Evolutionary conservation across 2,888 invertebrate genomes (phyloP), one percentile per base, ranked within the genome.

Genomic region (Eupithecia vulgata): DNA sequence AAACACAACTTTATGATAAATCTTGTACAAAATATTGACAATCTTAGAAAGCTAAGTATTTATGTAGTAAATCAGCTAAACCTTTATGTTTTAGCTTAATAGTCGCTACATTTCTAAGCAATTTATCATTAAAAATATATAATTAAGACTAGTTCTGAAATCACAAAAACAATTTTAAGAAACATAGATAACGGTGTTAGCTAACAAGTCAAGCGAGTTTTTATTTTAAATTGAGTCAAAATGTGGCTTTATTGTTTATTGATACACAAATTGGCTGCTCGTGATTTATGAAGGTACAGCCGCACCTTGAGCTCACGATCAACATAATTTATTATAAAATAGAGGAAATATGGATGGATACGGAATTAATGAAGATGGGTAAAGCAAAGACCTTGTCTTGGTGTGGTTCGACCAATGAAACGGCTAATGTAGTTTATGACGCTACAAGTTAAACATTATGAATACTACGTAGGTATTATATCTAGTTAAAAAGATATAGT

Each of bases 121-220:
- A 21, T 57, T 12, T 21, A 52, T 52, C 52, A 52, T 52, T 52
- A 21, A 21, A 57, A 57, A 25, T 57, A 25, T n/a, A 52, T 48
- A 48, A 48, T 52, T 10, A 48, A 48, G 52, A 52, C 21, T 12
- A 52, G 21, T 48, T 52, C 52, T 12, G 52, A 57, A 57, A 57
- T 25, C 25, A 57, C 12, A 57, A 64, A 21, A 64, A 65, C 25
- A 42, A 40, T 65, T 65, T 42, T 17, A 45, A 57, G 68, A 77
- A 75, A 70, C 68, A 71, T 67, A 67, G 74, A 68, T 76, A 82
- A 84, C 81, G 78, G 80, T 80, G 81, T 37, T 72, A 71, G 25
- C 25, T 25, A 21, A 84, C 82, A 74, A 78, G 80, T 81, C 78
- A 80, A 78, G 72, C 74, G 35, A 81, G 79, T 78, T 78, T 78